Evolutionary conservation across 1,140 invertebrate genomes (phyloP), one percentile per base, ranked within the genome.

Genomic region (Mya arenaria): DNA sequence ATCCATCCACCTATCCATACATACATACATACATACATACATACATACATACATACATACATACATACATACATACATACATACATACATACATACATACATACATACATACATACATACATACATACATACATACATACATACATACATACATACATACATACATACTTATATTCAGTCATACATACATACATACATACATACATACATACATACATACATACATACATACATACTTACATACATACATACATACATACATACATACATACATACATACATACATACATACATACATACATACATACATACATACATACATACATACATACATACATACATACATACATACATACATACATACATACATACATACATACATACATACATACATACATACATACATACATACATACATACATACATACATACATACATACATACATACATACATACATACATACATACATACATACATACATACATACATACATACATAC

Each of bases 221-320:
- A 44, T 19, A 44, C 10, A 44, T 19, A 44, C 19, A 41, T 15
- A 60, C 23, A 37, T 19, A 44, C 19, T 10, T 19, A 44, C 19
- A 44, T 19, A 44, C 19, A 44, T 19, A 44, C 19, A 44, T 19
- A 44, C 10, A 44, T 19, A 44, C 19, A 28, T 30, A 72, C 19
- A 72, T 13, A 44, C 25, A 82, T 19, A 60, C 44, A 75, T 17
- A 82, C 25, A 44, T 19, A 44, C 10, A 44, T 19, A 44, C 10
- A 44, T 19, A 44, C 19, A 44, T 19, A 44, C 41, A 44, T 19
- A 44, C 19, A 44, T 19, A 44, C 41, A 44, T 19, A 44, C 19
- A 44, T 19, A 44, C 41, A 44, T 19, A 44, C 19, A 44, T 19
- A 44, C 10, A 44, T 19, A 44, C 41, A 44, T 44, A 44, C 41